phyloP scores from a whole-genome alignment of 2,888 invertebrate genomes.

The Euzetes globulus region DNA sequence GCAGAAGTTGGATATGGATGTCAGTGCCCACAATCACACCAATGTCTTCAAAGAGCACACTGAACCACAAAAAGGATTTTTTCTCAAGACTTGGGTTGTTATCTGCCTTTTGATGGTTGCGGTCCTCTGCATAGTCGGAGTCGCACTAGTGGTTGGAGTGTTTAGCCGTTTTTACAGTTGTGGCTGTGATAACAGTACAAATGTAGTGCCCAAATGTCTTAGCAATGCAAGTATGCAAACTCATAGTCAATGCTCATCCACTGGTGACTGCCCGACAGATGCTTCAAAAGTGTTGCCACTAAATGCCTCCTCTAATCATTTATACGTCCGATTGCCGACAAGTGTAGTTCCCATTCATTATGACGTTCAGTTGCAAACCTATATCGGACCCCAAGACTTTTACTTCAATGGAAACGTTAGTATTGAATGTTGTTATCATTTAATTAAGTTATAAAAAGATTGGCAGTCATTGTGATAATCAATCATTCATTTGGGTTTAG shows the following conservation, averaged over 20 bases:
- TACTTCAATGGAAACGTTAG: conserved; percentile 38
- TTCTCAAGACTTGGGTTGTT: conserved; percentile 15
- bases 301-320: not conserved
- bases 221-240: conserved; percentile 2
- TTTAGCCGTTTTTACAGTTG: not conserved
- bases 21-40: not conserved
- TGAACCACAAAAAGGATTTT: not conserved
- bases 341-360: conserved; percentile 39
- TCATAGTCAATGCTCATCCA: not conserved
- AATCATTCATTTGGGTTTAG: not conserved
- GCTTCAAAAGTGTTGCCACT: not conserved
- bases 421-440: not conserved
- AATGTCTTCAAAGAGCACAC: conserved; percentile 9
- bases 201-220: conserved; percentile 1
- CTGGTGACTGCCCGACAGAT: not conserved
- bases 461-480: not conserved
- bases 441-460: not conserved
- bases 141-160: not conserved
- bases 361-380: conserved; percentile 38
- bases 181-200: conserved; percentile 24
- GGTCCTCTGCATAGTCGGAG: not conserved
- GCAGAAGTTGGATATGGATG: conserved; percentile 24
- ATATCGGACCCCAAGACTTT: conserved; percentile 36
- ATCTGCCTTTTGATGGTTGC: not conserved
- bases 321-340: conserved; percentile 28